Percentiles rank a stretch among this genome's conserved stretches.
Evolutionary conservation across 2,888 invertebrate genomes (phyloP).

Genomic region (Synergus japonicus): DNA sequence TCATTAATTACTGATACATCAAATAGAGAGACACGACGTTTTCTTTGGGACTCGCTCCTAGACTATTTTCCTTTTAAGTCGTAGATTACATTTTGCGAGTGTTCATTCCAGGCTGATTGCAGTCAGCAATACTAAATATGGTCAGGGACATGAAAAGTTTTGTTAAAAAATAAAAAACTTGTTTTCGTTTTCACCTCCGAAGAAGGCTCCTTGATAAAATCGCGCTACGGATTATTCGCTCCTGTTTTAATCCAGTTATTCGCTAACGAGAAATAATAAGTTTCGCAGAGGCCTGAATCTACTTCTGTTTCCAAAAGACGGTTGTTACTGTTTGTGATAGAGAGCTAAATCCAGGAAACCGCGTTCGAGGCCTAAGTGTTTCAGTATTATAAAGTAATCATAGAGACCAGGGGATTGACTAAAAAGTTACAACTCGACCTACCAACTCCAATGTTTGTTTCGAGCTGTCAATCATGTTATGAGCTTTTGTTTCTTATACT

Average conservation of each 20-base stretch:
- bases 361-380: conserved; percentile 39
- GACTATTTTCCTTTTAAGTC: conserved; percentile 56
- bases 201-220: conserved; percentile 32
- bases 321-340: conserved; percentile 19
- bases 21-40: conserved; percentile 42
- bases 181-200: conserved; percentile 27
- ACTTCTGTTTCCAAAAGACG: conserved; percentile 2
- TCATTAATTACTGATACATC: conserved; percentile 39
- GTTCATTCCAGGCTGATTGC: conserved; percentile 65
- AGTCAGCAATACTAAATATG: conserved; percentile 36
- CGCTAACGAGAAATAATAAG: conserved; percentile 26
- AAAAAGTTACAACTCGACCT: background rate
- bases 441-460: background rate
- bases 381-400: conserved; percentile 34
- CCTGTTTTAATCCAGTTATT: conserved; percentile 35
- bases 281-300: conserved; percentile 28
- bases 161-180: background rate
- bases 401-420: conserved; percentile 20
- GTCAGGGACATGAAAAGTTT: conserved; percentile 16
- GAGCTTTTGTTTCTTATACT: background rate
- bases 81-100: conserved; percentile 66
- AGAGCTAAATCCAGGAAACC: conserved; percentile 26
- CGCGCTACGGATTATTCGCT: conserved; percentile 33
- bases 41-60: conserved; percentile 35
- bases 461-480: background rate